Percentiles rank a stretch among this genome's conserved stretches.
phyloP scores from a whole-genome alignment of 1,140 invertebrate genomes.

The Drosophila auraria region DNA sequence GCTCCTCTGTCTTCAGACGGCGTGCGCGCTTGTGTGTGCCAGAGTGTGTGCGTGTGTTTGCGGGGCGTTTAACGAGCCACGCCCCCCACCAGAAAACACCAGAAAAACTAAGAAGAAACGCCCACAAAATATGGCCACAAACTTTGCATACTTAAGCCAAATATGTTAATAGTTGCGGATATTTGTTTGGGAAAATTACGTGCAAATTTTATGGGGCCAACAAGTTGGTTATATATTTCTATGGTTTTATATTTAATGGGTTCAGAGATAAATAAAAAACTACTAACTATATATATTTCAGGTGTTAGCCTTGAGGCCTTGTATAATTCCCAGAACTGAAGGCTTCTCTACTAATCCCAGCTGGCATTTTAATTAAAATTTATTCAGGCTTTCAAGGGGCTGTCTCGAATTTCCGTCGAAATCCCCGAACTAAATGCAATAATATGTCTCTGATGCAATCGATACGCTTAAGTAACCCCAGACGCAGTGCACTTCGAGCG shows the following conservation, averaged over 20 bases:
- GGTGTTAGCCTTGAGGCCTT: too few relatives aligned
- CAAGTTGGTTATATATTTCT: background rate
- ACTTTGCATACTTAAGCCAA: slow-evolving; percentile 29
- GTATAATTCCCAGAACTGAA: too few relatives aligned
- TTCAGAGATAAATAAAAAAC: too few relatives aligned
- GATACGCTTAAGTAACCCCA: background rate
- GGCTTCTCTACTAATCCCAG: too few relatives aligned
- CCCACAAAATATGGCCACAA: slow-evolving; percentile 1
- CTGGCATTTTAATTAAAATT: too few relatives aligned
- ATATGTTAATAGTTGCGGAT: slow-evolving; percentile 23
- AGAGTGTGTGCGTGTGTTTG: background rate
- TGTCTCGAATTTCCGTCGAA: background rate
- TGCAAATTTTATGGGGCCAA: background rate
- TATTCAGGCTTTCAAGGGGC: background rate
- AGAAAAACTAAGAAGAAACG: background rate
- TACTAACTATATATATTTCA: too few relatives aligned
- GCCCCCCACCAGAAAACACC: background rate
- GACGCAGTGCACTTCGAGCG: slow-evolving; percentile 5
- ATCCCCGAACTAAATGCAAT: background rate
- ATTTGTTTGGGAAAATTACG: background rate
- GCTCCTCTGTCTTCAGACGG: background rate
- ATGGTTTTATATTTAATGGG: too few relatives aligned
- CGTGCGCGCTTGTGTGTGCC: too few relatives aligned
- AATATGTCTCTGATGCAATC: too few relatives aligned
- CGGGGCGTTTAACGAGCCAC: slow-evolving; percentile 6